Percentiles rank a stretch among this genome's conserved stretches.
Conservation (phyloP, 2,797 vertebrate genomes). For the Moxostoma hubbsi region DNA sequence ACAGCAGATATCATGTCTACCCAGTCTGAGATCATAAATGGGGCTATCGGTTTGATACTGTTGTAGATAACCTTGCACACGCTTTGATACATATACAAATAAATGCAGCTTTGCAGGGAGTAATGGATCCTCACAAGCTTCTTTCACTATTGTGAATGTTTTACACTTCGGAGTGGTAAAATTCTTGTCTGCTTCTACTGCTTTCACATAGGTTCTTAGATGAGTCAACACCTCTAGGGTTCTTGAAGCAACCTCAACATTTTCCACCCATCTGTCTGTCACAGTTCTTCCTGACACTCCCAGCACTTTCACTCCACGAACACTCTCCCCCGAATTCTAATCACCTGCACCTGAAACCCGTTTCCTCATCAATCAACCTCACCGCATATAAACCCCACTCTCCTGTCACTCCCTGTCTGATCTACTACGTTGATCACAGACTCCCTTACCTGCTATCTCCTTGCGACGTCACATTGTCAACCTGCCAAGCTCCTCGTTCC, state of each 20-base stretch:
- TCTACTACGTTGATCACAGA: no score
- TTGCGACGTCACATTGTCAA: no score
- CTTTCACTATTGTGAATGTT: neutral
- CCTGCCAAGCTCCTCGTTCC: no score
- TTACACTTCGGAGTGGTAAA: neutral
- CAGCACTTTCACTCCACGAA: no score
- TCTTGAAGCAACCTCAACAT: neutral
- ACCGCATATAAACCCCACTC: no score
- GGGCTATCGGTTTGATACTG: neutral
- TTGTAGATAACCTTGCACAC: neutral
- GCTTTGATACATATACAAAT: neutral
- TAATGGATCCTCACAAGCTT: neutral
- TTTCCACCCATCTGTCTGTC: neutral
- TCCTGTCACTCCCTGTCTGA: no score
- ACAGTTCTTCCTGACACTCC: no score
- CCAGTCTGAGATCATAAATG: conserved; percentile 4
- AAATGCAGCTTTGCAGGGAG: conserved; percentile 1
- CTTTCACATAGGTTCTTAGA: neutral
- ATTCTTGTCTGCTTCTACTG: neutral
- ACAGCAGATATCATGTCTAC: neutral
- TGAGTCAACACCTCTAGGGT: neutral
- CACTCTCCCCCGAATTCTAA: no score
- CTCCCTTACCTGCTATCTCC: no score
- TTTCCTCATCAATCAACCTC: no score
- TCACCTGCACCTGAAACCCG: no score